Evolutionary conservation across 2,797 vertebrate genomes (phyloP).

Genomic region (Tragopan temminckii): DNA sequence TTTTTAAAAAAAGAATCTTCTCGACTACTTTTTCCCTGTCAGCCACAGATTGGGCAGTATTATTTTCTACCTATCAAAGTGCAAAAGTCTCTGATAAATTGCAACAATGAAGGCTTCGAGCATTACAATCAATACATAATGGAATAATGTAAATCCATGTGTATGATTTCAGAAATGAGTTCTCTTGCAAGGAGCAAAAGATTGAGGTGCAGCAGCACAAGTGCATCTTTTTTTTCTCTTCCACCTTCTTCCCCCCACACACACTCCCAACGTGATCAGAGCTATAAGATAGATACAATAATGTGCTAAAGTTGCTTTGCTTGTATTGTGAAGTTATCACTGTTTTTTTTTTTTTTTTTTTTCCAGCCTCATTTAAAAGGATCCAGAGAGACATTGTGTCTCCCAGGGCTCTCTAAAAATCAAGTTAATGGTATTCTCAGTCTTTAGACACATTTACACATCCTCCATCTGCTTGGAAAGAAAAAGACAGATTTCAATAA

Average conservation of each 20-base stretch:
- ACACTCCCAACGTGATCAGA: neutral
- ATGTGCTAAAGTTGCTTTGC: slow-evolving; percentile 55
- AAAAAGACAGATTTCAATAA: slow-evolving; percentile 70
- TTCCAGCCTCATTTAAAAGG: slow-evolving; percentile 48
- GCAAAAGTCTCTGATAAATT: slow-evolving; percentile 70
- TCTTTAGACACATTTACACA: slow-evolving; percentile 79
- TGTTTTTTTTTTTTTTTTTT: slow-evolving; percentile 20
- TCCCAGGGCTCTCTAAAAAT: slow-evolving; percentile 55
- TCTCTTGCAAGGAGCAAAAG: slow-evolving; percentile 61
- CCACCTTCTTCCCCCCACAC: too few relatives aligned
- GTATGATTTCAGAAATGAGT: slow-evolving; percentile 52
- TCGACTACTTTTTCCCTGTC: neutral
- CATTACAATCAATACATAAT: slow-evolving; percentile 72
- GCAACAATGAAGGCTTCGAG: slow-evolving; percentile 69
- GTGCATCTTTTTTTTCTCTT: neutral
- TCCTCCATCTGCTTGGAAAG: slow-evolving; percentile 64
- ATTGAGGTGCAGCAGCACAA: slow-evolving; percentile 48
- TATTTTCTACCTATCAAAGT: slow-evolving; percentile 55
- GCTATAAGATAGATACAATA: slow-evolving; percentile 21
- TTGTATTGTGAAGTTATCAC: slow-evolving; percentile 40
- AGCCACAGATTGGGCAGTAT: neutral
- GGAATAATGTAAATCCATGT: slow-evolving; percentile 71
- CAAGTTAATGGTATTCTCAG: slow-evolving; percentile 70
- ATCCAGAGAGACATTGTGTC: slow-evolving; percentile 47
- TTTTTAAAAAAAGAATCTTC: neutral